Percentiles rank a stretch among this genome's conserved stretches.
Conservation (phyloP, 2,888 invertebrate genomes). For the Abrostola triplasia region DNA sequence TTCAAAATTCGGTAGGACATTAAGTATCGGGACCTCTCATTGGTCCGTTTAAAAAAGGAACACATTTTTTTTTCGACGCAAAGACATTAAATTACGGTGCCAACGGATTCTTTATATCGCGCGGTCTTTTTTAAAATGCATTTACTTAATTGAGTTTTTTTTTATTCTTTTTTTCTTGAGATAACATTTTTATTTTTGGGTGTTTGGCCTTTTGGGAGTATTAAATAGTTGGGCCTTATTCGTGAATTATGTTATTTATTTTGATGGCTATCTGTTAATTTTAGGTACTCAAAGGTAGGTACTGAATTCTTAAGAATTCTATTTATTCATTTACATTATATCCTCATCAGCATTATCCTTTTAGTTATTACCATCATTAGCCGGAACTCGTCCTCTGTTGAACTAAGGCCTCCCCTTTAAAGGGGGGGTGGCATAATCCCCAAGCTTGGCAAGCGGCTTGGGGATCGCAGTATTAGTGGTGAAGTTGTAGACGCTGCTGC, state of each 20-base stretch:
- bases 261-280: slow-evolving; percentile 15
- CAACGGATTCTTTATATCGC: slow-evolving; percentile 58
- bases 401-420: no score
- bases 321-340: background rate
- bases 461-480: no score
- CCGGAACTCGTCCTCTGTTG: no score
- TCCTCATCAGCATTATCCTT: no score
- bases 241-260: slow-evolving; percentile 38
- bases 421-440: no score
- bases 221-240: slow-evolving; percentile 40
- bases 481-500: no score
- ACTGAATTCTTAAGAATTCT: background rate
- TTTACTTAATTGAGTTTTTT: slow-evolving; percentile 59
- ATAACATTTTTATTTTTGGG: slow-evolving; percentile 43
- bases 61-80: slow-evolving; percentile 61
- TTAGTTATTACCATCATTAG: no score
- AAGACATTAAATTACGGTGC: slow-evolving; percentile 59
- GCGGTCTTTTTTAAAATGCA: slow-evolving; percentile 59
- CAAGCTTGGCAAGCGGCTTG: no score
- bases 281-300: background rate
- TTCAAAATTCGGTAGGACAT: slow-evolving; percentile 83
- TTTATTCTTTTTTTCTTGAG: slow-evolving; percentile 20
- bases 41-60: slow-evolving; percentile 78
- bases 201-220: slow-evolving; percentile 18
- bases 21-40: slow-evolving; percentile 81